Conservation (phyloP, 2,113 vertebrate genomes). For the Pyrgilauda ruficollis region DNA sequence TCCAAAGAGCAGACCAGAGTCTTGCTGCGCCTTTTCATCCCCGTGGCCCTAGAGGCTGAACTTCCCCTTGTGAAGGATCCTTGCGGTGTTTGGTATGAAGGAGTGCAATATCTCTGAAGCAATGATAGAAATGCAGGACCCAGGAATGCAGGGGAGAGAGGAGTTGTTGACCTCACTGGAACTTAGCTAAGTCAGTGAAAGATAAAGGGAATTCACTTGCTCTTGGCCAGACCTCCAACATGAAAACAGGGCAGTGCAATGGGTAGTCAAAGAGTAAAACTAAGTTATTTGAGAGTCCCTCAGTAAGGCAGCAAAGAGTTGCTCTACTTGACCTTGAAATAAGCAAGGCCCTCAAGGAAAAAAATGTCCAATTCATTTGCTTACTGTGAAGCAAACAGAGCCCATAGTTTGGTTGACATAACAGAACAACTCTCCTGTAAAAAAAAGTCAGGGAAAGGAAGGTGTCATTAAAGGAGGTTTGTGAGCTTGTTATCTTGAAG, state of each 20-base stretch:
- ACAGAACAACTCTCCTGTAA: not conserved
- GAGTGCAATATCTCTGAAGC: not conserved
- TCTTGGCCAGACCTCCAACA: not conserved
- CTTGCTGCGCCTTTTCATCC: not conserved
- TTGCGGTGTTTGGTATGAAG: not conserved
- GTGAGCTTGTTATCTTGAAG: not conserved
- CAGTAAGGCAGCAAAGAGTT: not conserved
- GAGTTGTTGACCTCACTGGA: not conserved
- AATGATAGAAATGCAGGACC: not conserved
- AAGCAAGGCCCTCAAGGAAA: not conserved
- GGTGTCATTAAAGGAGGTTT: not conserved
- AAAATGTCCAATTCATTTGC: not conserved
- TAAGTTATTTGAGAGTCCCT: not conserved
- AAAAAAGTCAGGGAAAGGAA: not conserved
- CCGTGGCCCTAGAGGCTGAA: not conserved
- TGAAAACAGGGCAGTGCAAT: not conserved
- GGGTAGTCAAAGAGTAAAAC: not conserved
- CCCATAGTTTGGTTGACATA: not conserved
- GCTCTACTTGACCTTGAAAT: not conserved
- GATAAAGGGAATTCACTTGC: conserved; percentile 10
- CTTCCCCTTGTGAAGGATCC: not conserved
- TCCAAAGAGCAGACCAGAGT: not conserved
- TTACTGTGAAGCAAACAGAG: not conserved
- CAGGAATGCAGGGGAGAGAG: conserved; percentile 15
- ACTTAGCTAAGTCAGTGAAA: not conserved